A percentile compares a stretch with the other conserved stretches of the same genome.
These are phyloP conservation scores for Styela plicata DNA, from an alignment of 23 tunicate species.

Conservation along the genomic window DNA sequence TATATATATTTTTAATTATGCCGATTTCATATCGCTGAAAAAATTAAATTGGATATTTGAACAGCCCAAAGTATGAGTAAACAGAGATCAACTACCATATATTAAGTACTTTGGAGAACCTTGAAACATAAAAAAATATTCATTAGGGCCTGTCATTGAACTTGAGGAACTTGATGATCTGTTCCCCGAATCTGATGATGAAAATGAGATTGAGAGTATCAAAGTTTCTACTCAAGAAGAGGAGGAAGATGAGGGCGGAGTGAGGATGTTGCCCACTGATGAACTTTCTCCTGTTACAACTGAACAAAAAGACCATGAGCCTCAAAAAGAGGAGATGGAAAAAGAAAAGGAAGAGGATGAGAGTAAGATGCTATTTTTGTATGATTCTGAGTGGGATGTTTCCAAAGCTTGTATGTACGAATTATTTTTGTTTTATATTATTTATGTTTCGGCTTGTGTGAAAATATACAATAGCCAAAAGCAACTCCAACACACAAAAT, in stretches of 20 bases:
- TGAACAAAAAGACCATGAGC: neutral
- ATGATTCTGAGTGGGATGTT: neutral
- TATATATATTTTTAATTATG: too few species aligned
- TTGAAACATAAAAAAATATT: too few species aligned
- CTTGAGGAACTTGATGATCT: slow-evolving; percentile 82
- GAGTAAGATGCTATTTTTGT: neutral
- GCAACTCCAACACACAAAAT: too few species aligned
- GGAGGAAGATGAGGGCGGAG: neutral
- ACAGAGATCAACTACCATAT: too few species aligned
- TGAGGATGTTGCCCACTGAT: neutral
- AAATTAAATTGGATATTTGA: too few species aligned
- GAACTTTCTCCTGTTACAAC: neutral
- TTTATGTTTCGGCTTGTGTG: neutral
- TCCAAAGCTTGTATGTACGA: neutral
- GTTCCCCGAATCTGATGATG: slow-evolving; percentile 56
- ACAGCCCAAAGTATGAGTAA: too few species aligned
- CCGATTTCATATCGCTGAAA: too few species aligned
- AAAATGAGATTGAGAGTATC: slow-evolving; percentile 31
- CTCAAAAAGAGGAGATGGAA: neutral
- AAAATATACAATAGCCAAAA: neutral
- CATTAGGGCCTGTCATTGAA: slow-evolving; percentile 94
- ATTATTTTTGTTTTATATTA: neutral
- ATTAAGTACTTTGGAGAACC: too few species aligned
- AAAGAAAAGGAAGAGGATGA: neutral
- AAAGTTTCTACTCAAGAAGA: slow-evolving; percentile 56